Percentiles rank a stretch among this genome's conserved stretches.
Conservation (phyloP, 2,888 invertebrate genomes). For the Lottia gigantea region DNA sequence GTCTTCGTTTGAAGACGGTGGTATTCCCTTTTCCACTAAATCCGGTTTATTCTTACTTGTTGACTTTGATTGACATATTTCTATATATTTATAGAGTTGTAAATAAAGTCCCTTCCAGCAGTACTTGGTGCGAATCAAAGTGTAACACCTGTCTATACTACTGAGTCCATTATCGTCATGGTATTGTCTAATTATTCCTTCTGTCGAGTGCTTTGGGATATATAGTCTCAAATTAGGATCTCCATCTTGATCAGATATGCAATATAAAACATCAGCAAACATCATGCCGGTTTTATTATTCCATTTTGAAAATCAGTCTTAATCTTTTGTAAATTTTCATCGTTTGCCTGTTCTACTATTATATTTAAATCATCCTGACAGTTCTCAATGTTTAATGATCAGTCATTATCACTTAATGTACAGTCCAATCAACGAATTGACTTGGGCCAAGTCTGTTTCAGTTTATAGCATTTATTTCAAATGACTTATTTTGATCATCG, state of each 20-base stretch:
- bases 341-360: neutral
- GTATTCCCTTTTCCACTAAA: slow-evolving; percentile 14
- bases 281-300: neutral
- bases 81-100: slow-evolving; percentile 10
- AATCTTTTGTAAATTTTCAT: neutral
- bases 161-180: slow-evolving; percentile 14
- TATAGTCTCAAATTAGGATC: slow-evolving; percentile 3
- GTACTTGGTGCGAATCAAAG: slow-evolving; percentile 16
- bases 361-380: neutral
- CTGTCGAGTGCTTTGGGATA: neutral
- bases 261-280: neutral
- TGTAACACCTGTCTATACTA: slow-evolving; percentile 14
- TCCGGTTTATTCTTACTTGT: neutral
- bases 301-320: neutral
- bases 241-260: neutral
- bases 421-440: neutral
- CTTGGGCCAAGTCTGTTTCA: neutral
- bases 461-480: neutral
- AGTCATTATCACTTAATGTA: neutral
- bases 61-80: slow-evolving; percentile 13
- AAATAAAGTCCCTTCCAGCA: slow-evolving; percentile 16
- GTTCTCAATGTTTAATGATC: neutral
- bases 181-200: neutral
- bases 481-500: neutral
- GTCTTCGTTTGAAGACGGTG: slow-evolving; percentile 14